Conservation (phyloP, 2,888 invertebrate species). For the Octonoba sinensis region DNA sequence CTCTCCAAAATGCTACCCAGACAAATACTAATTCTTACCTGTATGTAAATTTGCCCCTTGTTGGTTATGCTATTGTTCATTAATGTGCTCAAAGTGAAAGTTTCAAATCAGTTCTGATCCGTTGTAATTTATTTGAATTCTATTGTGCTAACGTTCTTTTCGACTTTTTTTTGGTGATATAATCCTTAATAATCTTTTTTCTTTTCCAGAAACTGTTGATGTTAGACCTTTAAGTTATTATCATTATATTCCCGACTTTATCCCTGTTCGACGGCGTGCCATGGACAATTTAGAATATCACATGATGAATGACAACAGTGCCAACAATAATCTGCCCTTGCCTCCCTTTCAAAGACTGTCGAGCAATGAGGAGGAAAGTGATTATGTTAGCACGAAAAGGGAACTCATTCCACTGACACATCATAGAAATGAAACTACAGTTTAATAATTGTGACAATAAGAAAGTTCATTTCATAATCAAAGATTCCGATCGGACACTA, state of each 20-base stretch:
- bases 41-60: too few species aligned
- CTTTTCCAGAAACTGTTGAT: slow-evolving; percentile 44
- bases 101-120: too few species aligned
- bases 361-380: slow-evolving; percentile 72
- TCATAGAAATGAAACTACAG: slow-evolving; percentile 59
- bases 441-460: slow-evolving; percentile 1
- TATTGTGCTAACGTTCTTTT: too few species aligned
- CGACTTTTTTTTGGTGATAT: too few species aligned
- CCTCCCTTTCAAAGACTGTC: slow-evolving; percentile 42
- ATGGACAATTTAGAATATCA: slow-evolving; percentile 94
- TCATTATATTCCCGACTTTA: slow-evolving; percentile 66
- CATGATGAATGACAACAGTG: slow-evolving; percentile 76
- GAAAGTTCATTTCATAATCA: not conserved
- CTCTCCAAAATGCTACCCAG: too few species aligned
- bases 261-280: slow-evolving; percentile 70
- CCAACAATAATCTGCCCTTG: slow-evolving; percentile 68
- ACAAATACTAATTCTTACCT: too few species aligned
- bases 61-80: too few species aligned
- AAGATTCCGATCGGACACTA: not conserved
- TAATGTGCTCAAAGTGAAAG: too few species aligned
- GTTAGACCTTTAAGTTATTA: slow-evolving; percentile 53
- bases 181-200: slow-evolving; percentile 4
- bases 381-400: slow-evolving; percentile 85
- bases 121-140: too few species aligned
- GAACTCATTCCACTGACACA: slow-evolving; percentile 83